Evolutionary conservation across 2,888 invertebrate genomes (phyloP).

Genomic region (Mycalesis mineus): DNA sequence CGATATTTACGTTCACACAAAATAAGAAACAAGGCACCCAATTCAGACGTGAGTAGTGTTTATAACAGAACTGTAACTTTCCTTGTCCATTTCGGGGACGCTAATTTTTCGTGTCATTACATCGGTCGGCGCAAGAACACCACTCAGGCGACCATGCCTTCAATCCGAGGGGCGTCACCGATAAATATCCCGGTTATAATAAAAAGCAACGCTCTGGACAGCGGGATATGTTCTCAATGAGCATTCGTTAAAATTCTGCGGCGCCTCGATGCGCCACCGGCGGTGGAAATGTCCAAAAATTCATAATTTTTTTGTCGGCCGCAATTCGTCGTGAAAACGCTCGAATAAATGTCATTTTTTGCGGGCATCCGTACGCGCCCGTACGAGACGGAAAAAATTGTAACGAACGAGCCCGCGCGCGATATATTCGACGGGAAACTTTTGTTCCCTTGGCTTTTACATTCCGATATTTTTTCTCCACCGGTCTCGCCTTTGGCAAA

Average conservation of each 20-base stretch:
- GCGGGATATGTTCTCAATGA: conserved; percentile 38
- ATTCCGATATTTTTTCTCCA: conserved; percentile 29
- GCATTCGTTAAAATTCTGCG: conserved; percentile 48
- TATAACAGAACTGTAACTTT: conserved; percentile 24
- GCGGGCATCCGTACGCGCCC: conserved; percentile 29
- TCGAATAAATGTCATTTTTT: conserved; percentile 56
- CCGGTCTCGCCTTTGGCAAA: conserved; percentile 30
- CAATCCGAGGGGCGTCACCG: conserved; percentile 29
- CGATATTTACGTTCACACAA: no score
- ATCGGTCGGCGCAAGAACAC: conserved; percentile 27
- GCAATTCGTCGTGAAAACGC: conserved; percentile 48
- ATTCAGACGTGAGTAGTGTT: conserved; percentile 30
- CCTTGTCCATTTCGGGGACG: conserved; percentile 24
- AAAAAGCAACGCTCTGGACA: conserved; percentile 40
- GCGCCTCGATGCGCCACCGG: conserved; percentile 39
- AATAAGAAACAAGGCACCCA: conserved; percentile 18
- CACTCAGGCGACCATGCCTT: conserved; percentile 32
- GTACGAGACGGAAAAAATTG: conserved; percentile 45
- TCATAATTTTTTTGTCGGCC: conserved; percentile 46
- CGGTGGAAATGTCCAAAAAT: conserved; percentile 49
- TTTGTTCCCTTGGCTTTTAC: conserved; percentile 40
- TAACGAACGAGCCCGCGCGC: conserved; percentile 48
- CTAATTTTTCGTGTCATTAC: conserved; percentile 42
- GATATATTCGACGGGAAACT: conserved; percentile 50
- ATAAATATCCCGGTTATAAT: conserved; percentile 38